These are phyloP conservation scores for Hystrix brachyura DNA, from an alignment of 2,113 vertebrate species.

Conservation along the genomic window DNA sequence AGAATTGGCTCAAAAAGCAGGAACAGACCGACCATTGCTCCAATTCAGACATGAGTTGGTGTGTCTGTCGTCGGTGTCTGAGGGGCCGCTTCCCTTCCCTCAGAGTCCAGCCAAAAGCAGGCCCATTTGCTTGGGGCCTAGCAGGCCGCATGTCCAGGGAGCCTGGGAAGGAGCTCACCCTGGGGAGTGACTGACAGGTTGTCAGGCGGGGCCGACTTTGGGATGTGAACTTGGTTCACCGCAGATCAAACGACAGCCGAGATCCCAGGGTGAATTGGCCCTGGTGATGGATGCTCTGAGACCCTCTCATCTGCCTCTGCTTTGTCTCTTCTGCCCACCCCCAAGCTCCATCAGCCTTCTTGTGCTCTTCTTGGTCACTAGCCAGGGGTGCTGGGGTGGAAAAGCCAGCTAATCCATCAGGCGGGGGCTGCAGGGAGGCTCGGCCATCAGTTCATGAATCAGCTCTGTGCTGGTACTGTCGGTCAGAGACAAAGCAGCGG, in stretches of 20 bases:
- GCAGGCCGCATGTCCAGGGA: background rate
- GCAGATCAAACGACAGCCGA: constrained; percentile 39
- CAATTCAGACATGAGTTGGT: background rate
- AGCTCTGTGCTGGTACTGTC: constrained; percentile 30
- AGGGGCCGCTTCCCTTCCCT: background rate
- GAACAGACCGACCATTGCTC: background rate
- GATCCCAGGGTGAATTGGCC: background rate
- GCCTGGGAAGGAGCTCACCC: constrained; percentile 58
- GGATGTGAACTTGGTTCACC: constrained; percentile 43
- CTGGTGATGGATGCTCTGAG: constrained; percentile 66
- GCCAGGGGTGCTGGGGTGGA: constrained; percentile 35
- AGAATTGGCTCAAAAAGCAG: background rate
- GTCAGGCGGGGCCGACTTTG: background rate
- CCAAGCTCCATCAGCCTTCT: background rate
- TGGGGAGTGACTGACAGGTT: constrained; percentile 49
- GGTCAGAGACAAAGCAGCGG: background rate
- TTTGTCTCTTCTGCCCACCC: constrained; percentile 24
- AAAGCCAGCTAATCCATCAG: constrained; percentile 63
- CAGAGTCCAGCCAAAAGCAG: background rate
- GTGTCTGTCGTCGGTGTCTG: background rate
- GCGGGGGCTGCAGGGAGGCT: background rate
- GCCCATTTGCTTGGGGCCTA: background rate
- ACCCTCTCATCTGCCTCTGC: background rate
- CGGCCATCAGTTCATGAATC: constrained; percentile 52
- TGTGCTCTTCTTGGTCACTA: constrained; percentile 55